phyloP scores from a whole-genome alignment of 2,113 vertebrate species.

The Cranoglanis bouderius region DNA sequence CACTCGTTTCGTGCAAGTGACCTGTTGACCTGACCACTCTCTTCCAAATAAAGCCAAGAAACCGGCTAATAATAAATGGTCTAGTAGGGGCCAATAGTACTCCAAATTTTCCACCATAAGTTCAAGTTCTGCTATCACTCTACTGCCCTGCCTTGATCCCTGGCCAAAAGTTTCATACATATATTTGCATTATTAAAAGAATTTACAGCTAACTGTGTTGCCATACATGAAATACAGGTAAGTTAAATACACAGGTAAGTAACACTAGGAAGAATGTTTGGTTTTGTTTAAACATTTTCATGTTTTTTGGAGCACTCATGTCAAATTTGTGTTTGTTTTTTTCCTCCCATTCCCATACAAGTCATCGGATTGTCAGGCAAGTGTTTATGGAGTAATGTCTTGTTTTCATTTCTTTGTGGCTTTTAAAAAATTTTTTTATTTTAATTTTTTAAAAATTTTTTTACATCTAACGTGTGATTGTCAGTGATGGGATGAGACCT shows the following conservation, averaged over 20 bases:
- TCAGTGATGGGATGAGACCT: not conserved
- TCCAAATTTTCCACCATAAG: not conserved
- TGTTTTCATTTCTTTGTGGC: not conserved
- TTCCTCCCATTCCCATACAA: not conserved
- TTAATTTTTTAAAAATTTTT: not conserved
- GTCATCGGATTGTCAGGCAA: not conserved
- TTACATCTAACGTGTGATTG: not conserved
- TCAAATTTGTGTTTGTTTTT: not conserved
- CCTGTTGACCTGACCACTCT: constrained; percentile 22
- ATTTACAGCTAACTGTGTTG: not conserved
- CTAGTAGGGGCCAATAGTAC: not conserved
- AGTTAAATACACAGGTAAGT: constrained; percentile 51
- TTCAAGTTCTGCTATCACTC: not conserved
- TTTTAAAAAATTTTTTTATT: no score
- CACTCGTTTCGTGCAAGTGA: constrained; percentile 22
- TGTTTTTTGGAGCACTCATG: not conserved
- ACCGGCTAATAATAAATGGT: not conserved
- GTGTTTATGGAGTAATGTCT: not conserved
- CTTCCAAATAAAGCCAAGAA: constrained; percentile 8
- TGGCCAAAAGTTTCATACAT: not conserved
- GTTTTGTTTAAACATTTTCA: not conserved
- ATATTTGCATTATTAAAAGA: not conserved
- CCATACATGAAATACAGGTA: constrained; percentile 29
- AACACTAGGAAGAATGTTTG: not conserved
- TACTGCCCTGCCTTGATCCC: constrained; percentile 10